A percentile compares a stretch with the other conserved stretches of the same genome.
Evolutionary conservation across 2,797 vertebrate genomes (phyloP).

Genomic region (Discoglossus pictus): DNA sequence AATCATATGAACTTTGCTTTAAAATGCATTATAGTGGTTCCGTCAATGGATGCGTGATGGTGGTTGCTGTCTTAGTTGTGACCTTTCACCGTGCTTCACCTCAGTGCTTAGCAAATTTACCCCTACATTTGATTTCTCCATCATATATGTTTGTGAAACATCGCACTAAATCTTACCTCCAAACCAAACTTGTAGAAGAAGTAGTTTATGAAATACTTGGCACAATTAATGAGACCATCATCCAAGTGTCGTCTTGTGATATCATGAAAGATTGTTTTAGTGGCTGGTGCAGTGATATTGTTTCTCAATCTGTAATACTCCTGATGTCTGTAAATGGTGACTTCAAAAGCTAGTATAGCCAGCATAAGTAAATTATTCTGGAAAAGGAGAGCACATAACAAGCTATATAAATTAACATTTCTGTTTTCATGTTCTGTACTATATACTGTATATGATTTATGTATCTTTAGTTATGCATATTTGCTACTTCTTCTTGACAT

Average conservation of each 20-base stretch:
- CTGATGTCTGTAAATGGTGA: conserved; percentile 95
- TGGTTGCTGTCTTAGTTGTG: too few relatives aligned
- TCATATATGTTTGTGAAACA: too few relatives aligned
- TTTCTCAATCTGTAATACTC: conserved; percentile 89
- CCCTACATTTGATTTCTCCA: too few relatives aligned
- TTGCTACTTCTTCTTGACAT: too few relatives aligned
- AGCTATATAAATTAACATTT: background rate
- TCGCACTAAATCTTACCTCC: conserved; percentile 81
- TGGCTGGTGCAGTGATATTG: conserved; percentile 84
- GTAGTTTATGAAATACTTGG: conserved; percentile 97
- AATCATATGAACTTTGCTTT: too few relatives aligned
- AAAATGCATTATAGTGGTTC: too few relatives aligned
- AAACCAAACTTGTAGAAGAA: conserved; percentile 99
- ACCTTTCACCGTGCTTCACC: too few relatives aligned
- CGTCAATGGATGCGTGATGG: too few relatives aligned
- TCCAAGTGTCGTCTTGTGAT: conserved; percentile 92
- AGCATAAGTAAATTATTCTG: conserved; percentile 94
- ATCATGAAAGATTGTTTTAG: conserved; percentile 92
- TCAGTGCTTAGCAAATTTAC: too few relatives aligned
- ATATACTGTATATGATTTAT: too few relatives aligned
- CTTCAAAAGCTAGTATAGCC: conserved; percentile 91
- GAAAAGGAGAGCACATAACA: conserved; percentile 46
- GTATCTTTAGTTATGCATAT: too few relatives aligned
- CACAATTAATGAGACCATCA: conserved; percentile 85
- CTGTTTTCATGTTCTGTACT: too few relatives aligned